Evolutionary conservation across 2,797 vertebrate genomes (phyloP).

Genomic region (Phrynocephalus vlangalii): DNA sequence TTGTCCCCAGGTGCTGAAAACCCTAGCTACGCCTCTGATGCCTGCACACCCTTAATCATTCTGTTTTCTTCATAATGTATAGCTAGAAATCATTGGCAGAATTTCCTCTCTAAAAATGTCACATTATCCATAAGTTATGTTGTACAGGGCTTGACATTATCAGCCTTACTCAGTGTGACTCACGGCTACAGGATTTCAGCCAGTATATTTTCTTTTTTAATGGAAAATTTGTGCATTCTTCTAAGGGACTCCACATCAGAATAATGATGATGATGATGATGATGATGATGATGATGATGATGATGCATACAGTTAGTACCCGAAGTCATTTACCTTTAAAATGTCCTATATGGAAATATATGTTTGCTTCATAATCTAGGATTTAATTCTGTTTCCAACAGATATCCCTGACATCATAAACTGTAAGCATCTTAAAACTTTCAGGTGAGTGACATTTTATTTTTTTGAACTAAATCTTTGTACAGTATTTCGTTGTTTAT

Average conservation of each 20-base stretch:
- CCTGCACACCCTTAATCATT: background rate
- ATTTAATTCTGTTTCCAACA: constrained; percentile 70
- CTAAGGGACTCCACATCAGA: background rate
- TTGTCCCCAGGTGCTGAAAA: too few species aligned
- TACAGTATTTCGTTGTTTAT: background rate
- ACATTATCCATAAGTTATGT: background rate
- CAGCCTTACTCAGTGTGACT: too few species aligned
- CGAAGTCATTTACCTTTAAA: background rate
- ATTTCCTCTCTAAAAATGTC: background rate
- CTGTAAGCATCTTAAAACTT: constrained; percentile 87
- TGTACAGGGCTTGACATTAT: too few species aligned
- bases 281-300: background rate
- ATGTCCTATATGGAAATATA: background rate
- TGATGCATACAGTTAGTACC: background rate
- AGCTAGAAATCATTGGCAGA: background rate
- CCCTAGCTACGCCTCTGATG: too few species aligned
- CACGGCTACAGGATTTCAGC: too few species aligned
- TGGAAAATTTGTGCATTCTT: background rate
- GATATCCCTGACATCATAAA: constrained; percentile 96
- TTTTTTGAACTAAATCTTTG: constrained; percentile 29
- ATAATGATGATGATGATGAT: background rate
- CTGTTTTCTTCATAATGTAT: background rate
- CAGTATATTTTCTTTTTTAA: background rate
- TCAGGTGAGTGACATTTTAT: constrained; percentile 84
- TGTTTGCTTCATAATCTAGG: constrained; percentile 13